Conservation (phyloP, 2,797 vertebrate species). For the Alectoris magna region DNA sequence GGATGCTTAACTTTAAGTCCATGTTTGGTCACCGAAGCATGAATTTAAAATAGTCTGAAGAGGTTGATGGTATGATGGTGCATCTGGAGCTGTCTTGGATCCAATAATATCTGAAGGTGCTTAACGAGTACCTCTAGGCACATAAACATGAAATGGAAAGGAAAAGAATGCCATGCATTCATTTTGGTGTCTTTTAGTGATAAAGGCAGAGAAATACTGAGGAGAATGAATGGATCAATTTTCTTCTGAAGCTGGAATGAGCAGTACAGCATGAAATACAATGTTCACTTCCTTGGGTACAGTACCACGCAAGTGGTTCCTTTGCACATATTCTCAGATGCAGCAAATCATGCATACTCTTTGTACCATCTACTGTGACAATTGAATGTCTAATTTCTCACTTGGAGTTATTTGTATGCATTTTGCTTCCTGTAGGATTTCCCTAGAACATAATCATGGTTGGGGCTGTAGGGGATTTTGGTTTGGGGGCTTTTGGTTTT, state of each 20-base stretch:
- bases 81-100: neutral
- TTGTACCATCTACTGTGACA: neutral
- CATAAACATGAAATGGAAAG: neutral
- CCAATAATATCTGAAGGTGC: neutral
- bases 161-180: neutral
- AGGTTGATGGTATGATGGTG: neutral
- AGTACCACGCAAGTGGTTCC: rapidly evolving
- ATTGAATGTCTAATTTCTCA: neutral
- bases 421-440: neutral
- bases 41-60: slow-evolving; percentile 31
- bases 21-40: neutral
- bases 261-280: rapidly evolving
- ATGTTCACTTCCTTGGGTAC: neutral
- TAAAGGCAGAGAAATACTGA: neutral
- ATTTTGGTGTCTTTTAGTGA: neutral
- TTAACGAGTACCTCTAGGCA: neutral
- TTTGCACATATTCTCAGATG: neutral
- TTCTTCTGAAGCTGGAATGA: neutral
- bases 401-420: neutral
- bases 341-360: neutral
- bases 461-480: neutral
- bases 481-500: neutral
- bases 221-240: neutral
- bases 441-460: neutral
- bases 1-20: slow-evolving; percentile 16